phyloP scores from a whole-genome alignment of 2,797 vertebrate genomes.

The Carcharodon carcharias region DNA sequence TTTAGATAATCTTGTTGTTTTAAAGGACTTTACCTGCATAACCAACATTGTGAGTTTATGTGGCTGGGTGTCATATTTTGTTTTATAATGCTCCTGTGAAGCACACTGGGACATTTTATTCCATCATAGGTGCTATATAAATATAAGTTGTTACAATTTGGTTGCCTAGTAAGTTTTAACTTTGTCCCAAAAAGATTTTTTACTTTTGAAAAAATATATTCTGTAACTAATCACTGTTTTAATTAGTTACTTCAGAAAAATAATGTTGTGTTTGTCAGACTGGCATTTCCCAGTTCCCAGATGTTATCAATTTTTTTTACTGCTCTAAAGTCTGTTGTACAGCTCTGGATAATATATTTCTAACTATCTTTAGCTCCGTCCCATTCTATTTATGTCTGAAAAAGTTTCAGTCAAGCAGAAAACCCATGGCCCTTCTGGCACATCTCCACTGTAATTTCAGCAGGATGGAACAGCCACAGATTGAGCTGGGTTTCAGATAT shows the following conservation, averaged over 20 bases:
- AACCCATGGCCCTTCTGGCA: background rate
- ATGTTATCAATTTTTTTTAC: background rate
- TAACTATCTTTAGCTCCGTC: background rate
- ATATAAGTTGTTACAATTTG: background rate
- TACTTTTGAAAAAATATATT: background rate
- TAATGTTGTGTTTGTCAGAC: background rate
- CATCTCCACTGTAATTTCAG: background rate
- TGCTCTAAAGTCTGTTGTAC: background rate
- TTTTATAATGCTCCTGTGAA: background rate
- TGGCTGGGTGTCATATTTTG: background rate
- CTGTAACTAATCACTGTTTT: background rate
- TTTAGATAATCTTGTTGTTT: background rate
- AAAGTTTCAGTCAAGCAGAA: background rate
- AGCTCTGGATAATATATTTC: background rate
- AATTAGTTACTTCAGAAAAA: background rate
- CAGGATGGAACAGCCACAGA: background rate
- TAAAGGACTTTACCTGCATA: background rate
- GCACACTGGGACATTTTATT: background rate
- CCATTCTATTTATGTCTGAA: background rate
- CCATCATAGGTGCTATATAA: background rate
- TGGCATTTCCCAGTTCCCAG: background rate
- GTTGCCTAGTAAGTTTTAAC: background rate
- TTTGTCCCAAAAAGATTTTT: background rate
- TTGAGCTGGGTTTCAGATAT: background rate
- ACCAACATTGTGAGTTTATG: background rate